Evolutionary conservation across 2,888 invertebrate species (phyloP), one percentile per base, ranked within the genome.

Genomic region (Automeris io): DNA sequence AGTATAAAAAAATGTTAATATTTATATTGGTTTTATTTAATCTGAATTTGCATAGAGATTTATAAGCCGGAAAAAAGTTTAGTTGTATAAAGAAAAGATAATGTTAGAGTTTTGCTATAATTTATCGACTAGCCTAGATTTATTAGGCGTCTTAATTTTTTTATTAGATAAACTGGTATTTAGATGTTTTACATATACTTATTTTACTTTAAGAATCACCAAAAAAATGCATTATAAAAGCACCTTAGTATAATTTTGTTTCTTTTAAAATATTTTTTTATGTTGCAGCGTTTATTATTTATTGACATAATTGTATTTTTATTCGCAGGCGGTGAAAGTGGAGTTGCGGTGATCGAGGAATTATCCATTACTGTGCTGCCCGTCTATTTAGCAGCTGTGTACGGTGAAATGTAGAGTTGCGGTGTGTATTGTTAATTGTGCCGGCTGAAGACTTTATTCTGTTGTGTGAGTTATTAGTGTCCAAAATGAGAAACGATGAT

Each of bases 291-390:
- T 48, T 54, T 64, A 57, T 44, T 35, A 59, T 49, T 60, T 47
- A 58, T 57, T 57, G 58, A 51, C 51, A 43, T 58, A 51, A 47
- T 59, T 51, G 41, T 70, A 43, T 75, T 70, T 77, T 73, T 74
- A 68, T 76, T 51, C 56, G 48, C 70, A 77, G 75, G 52, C 59
- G 71, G 82, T 82, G 83, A 83, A 83, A 83, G 83, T 79, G 71
- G 16, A 66, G 59, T 61, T 66, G 70, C 56, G 55, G 65, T 54
- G 54, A 51, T 51, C 51, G 59, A 61, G 51, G 54, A 65, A 57
- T 54, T 53, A 25, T 31, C 42, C 42, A 45, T 43, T 42, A 43
- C 51, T 45, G 50, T 44, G 51, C 41, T 47, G 44, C 46, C 42
- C 51, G 54, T 46, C 46, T 46, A 52, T 56, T 59, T 49, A 46